Conservation (phyloP, 2,888 invertebrate genomes). For the Caenorhabditis wallacei region DNA sequence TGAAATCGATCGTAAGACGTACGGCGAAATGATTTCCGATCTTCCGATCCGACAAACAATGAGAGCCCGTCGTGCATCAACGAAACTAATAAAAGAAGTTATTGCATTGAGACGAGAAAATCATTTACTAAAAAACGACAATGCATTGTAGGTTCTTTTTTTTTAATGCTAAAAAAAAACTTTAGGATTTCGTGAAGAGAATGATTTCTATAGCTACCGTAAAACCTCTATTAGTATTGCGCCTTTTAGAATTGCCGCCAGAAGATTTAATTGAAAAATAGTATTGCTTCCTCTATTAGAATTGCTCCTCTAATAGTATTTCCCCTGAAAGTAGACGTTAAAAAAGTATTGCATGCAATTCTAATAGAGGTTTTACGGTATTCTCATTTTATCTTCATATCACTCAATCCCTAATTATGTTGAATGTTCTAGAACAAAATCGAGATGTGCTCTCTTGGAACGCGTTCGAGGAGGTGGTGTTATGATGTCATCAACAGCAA, state of each 20-base stretch:
- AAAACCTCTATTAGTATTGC: too few species aligned
- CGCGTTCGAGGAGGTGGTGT: constrained; percentile 57
- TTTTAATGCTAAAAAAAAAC: too few species aligned
- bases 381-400: too few species aligned
- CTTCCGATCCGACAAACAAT: constrained; percentile 54
- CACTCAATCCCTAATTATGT: background rate
- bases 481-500: constrained; percentile 52
- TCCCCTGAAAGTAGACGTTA: too few species aligned
- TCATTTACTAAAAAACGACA: constrained; percentile 59
- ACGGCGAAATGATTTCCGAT: constrained; percentile 60
- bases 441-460: constrained; percentile 69
- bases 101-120: constrained; percentile 61
- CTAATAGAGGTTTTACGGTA: too few species aligned
- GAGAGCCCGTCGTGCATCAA: constrained; percentile 56
- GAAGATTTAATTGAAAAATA: too few species aligned
- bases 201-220: too few species aligned
- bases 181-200: too few species aligned
- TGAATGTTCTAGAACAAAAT: constrained; percentile 60
- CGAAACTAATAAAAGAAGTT: constrained; percentile 64
- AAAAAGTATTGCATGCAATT: too few species aligned
- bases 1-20: constrained; percentile 50
- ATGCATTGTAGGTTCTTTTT: constrained; percentile 58
- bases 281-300: too few species aligned
- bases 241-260: too few species aligned
- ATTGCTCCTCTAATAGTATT: too few species aligned